Percentiles rank a stretch among this genome's conserved stretches.
Conservation (phyloP, 2,113 vertebrate species). For the Eulemur rufifrons region DNA sequence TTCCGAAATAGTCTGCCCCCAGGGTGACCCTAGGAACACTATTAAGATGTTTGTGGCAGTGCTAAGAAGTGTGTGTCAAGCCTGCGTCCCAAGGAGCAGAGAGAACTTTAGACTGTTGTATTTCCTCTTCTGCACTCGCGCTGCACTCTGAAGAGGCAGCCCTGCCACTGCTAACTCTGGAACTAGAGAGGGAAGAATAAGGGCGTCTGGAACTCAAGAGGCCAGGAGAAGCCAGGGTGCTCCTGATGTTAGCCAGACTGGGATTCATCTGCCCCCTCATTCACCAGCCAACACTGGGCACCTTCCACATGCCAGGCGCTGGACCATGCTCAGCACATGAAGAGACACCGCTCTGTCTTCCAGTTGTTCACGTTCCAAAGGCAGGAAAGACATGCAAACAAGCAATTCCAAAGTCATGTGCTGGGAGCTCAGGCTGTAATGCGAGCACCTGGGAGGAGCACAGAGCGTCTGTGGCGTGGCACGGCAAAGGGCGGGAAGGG, state of each 20-base stretch:
- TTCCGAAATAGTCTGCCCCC: conserved; percentile 47
- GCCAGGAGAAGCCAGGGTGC: not conserved
- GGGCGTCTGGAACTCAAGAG: not conserved
- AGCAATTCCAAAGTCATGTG: not conserved
- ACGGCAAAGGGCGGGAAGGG: not conserved
- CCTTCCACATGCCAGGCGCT: too few species aligned
- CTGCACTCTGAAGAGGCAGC: not conserved
- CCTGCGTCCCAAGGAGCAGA: not conserved
- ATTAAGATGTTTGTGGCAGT: not conserved
- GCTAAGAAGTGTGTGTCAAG: not conserved
- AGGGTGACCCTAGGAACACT: not conserved
- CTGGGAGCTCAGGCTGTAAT: not conserved
- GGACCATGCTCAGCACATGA: too few species aligned
- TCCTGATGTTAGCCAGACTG: not conserved
- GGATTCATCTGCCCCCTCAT: not conserved
- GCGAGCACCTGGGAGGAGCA: not conserved
- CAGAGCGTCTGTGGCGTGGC: not conserved
- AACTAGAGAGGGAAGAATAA: not conserved
- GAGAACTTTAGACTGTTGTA: not conserved
- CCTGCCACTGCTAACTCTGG: not conserved
- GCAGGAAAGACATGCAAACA: not conserved
- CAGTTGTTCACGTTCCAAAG: not conserved
- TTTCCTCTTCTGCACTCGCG: not conserved
- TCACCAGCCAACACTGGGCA: not conserved
- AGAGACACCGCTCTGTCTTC: not conserved